Percentiles rank a stretch among this genome's conserved stretches.
phyloP scores from a whole-genome alignment of 2,113 vertebrate genomes.

The Petrocephalus zakoni region DNA sequence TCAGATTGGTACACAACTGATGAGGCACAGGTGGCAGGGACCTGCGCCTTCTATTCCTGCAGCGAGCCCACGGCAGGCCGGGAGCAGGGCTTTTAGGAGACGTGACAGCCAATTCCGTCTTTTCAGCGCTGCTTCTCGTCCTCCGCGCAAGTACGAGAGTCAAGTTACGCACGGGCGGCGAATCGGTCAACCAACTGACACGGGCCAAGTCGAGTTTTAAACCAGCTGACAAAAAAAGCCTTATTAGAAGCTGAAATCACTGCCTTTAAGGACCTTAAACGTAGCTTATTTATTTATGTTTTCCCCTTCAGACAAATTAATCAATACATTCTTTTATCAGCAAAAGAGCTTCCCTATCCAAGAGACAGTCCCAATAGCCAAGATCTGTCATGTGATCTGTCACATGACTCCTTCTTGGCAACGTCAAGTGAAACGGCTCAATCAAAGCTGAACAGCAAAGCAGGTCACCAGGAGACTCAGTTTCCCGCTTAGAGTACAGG shows the following conservation, averaged over 20 bases:
- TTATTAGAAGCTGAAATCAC: not conserved
- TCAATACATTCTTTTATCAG: not conserved
- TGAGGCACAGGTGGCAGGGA: slow-evolving; percentile 9
- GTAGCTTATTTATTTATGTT: not conserved
- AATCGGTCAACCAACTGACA: not conserved
- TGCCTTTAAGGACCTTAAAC: not conserved
- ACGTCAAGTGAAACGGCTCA: not conserved
- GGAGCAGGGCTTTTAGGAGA: not conserved
- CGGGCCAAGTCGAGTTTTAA: not conserved
- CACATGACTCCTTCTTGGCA: not conserved
- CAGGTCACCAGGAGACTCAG: not conserved
- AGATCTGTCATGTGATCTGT: not conserved
- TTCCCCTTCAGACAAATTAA: not conserved
- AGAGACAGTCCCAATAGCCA: not conserved
- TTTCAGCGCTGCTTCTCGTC: not conserved
- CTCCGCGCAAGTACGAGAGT: not conserved
- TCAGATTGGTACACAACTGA: slow-evolving; percentile 16
- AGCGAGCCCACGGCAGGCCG: not conserved
- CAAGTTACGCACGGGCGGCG: not conserved
- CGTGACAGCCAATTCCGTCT: not conserved
- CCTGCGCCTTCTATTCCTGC: not conserved
- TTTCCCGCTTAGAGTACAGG: not conserved
- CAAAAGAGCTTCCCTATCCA: not conserved
- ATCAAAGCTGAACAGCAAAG: not conserved
- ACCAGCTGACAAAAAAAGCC: not conserved